Percentiles rank a stretch among this genome's conserved stretches.
Evolutionary conservation across 2,113 vertebrate genomes (phyloP).

Genomic region (Mola mola): DNA sequence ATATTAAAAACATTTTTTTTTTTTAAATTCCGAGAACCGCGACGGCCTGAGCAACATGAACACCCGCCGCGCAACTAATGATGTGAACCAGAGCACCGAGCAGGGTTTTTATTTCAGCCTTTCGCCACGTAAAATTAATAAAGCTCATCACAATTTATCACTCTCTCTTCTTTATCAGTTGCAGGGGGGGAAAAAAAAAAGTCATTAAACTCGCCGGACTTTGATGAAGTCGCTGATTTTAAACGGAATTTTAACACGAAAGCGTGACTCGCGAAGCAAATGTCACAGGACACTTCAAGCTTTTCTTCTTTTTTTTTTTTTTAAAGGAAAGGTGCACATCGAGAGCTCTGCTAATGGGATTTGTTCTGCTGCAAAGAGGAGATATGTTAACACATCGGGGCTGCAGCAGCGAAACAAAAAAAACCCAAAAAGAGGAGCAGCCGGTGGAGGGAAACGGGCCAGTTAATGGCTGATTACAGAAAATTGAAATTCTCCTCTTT

Average conservation of each 20-base stretch:
- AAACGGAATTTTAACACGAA: slow-evolving; percentile 85
- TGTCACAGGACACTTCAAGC: slow-evolving; percentile 87
- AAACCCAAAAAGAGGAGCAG: too few relatives aligned
- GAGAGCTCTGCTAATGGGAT: slow-evolving; percentile 96
- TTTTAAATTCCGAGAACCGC: too few relatives aligned
- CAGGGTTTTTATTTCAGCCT: slow-evolving; percentile 19
- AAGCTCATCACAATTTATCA: slow-evolving; percentile 1
- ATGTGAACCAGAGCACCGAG: slow-evolving; percentile 32
- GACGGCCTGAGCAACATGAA: slow-evolving; percentile 37
- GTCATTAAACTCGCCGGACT: slow-evolving; percentile 36
- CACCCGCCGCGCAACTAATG: slow-evolving; percentile 52
- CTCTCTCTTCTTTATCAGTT: slow-evolving; percentile 2
- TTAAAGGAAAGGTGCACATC: slow-evolving; percentile 87
- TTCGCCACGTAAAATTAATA: slow-evolving; percentile 32
- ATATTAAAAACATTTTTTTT: slow-evolving; percentile 22
- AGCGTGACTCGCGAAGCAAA: slow-evolving; percentile 89
- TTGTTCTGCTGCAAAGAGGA: slow-evolving; percentile 87
- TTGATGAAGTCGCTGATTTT: slow-evolving; percentile 59
- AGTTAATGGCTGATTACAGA: slow-evolving; percentile 68
- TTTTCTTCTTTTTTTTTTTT: too few relatives aligned
- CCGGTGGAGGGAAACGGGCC: slow-evolving; percentile 35
- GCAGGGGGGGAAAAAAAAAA: too few relatives aligned
- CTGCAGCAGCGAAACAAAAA: slow-evolving; percentile 55
- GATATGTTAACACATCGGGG: slow-evolving; percentile 77
- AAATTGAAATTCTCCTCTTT: slow-evolving; percentile 61